Base-by-base conservation (phyloP, 2,113 vertebrate genomes). In the Salvelinus namaycush region DNA sequence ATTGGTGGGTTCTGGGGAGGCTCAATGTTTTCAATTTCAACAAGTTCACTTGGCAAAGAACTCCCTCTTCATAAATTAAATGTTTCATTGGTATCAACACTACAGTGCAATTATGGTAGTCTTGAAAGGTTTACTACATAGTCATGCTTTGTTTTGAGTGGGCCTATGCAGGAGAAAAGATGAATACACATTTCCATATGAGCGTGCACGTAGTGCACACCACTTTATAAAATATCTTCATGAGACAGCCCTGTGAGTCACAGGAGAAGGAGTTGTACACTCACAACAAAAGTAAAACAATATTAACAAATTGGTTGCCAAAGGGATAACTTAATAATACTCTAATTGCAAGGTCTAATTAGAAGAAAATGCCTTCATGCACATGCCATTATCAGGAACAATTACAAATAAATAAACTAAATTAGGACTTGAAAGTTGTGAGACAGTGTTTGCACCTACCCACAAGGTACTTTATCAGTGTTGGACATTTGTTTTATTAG, bases 61-160 rank as follows among this genome's bases (percentile, higher is more conserved):
- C 79, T 69, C 70, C 65, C 69, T 68, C 62, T 84, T 79, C 79
- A 84, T 80, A 80, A 80, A 83, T 85, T 73, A 86, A 90, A 87
- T 70, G 79, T 88, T 88, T 90, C 79, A 88, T 75, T 90, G 76
- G 76, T 84, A 81, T 88, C 83, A 90, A 84, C 79, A 88, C 77
- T 73, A 77, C 73, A 77, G 77, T 79, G 77, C 83, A 86, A 86
- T 86, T 86, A 86, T 86, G 66, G 77, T 73, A 80, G 72, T 77
- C 78, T 76, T 84, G 78, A 90, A 86, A 77, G 69, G 74, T 83
- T 90, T 86, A 81, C 76, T 79, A 75, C 75, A 79, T 71, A 74
- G 66, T 77, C 72, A 73, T 69, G 27, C 73, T 76, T 86, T 67
- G 64, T 72, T 80, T 27, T 75, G 29, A 86, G 54, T 67, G 78